phyloP scores from a whole-genome alignment of 2,113 vertebrate genomes.

The Corvus cornix region DNA sequence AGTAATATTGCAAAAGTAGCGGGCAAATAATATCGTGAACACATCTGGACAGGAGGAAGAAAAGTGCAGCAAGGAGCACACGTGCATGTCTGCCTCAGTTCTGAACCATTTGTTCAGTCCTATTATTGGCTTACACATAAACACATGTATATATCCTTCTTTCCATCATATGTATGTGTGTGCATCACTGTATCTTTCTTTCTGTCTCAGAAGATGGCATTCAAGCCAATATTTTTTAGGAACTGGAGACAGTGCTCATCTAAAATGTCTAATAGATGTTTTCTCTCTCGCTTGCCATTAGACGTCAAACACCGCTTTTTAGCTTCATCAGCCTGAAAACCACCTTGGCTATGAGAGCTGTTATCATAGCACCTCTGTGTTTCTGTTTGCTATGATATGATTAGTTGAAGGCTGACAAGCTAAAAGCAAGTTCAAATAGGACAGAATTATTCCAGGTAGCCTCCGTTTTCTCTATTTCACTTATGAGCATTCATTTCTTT shows the following conservation, averaged over 20 bases:
- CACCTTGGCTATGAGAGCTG: background rate
- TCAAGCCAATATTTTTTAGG: background rate
- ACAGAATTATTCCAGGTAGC: background rate
- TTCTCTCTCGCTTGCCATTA: background rate
- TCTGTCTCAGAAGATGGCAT: background rate
- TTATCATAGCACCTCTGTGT: background rate
- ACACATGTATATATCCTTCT: background rate
- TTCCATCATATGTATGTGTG: background rate
- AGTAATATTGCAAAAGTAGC: background rate
- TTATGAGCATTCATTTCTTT: background rate
- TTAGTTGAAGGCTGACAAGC: background rate
- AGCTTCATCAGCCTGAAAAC: background rate
- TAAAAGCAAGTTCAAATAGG: background rate
- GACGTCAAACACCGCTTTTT: slow-evolving; percentile 1
- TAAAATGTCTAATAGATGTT: background rate
- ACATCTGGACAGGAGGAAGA: background rate
- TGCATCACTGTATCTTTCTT: background rate
- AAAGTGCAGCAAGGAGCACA: background rate
- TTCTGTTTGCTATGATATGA: background rate
- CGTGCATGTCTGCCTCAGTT: background rate
- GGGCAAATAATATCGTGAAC: background rate
- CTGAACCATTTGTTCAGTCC: background rate
- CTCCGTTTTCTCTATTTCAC: background rate
- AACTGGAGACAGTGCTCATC: background rate
- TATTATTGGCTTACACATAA: background rate